Conservation (phyloP, 2,888 invertebrate genomes). For the Cryptophagus acutangulus region DNA sequence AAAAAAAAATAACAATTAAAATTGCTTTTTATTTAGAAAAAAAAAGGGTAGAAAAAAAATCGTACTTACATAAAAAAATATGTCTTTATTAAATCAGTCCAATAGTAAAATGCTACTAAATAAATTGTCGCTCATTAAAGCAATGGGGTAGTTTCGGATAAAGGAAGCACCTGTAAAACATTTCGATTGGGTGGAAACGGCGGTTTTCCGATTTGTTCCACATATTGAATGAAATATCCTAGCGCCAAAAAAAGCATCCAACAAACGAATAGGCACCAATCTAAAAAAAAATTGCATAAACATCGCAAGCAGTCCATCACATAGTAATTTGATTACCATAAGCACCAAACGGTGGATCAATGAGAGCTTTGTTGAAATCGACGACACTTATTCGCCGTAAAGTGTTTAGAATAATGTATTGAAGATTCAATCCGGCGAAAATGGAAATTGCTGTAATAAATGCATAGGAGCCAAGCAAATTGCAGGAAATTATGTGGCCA, state of each 20-base stretch:
- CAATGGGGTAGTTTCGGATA: too few relatives aligned
- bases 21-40: conserved; percentile 3
- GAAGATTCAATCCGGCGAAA: conserved; percentile 60
- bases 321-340: conserved; percentile 50
- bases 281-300: conserved; percentile 48
- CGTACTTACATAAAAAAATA: too few relatives aligned
- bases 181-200: conserved; percentile 57
- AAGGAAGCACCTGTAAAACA: too few relatives aligned
- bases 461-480: conserved; percentile 61
- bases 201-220: conserved; percentile 53
- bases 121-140: too few relatives aligned
- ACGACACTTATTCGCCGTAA: conserved; percentile 58
- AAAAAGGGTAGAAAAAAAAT: conserved; percentile 2
- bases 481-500: conserved; percentile 60
- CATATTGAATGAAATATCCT: conserved; percentile 55
- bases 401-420: conserved; percentile 64
- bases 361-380: conserved; percentile 55
- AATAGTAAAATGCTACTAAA: too few relatives aligned
- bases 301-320: neutral
- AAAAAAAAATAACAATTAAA: conserved; percentile 8
- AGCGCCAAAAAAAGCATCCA: conserved; percentile 54
- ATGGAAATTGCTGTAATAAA: conserved; percentile 61
- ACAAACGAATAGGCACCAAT: conserved; percentile 51
- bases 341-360: conserved; percentile 57
- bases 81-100: too few relatives aligned